These are phyloP conservation scores for Troides oblongomaculatus DNA, from an alignment of 2,888 invertebrate species.

Conservation along the genomic window DNA sequence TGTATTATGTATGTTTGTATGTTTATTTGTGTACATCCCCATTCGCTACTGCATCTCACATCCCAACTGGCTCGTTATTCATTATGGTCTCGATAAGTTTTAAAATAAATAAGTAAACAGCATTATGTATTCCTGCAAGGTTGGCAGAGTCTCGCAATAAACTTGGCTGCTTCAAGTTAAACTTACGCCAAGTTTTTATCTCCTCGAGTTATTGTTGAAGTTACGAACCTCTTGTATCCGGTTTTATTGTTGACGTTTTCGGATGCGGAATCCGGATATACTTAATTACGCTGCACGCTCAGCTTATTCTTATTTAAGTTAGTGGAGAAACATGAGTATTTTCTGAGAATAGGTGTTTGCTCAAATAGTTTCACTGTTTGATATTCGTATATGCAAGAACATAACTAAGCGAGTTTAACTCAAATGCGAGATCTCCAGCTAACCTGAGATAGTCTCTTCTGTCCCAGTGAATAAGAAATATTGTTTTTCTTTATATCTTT, in stretches of 20 bases:
- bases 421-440: too few relatives aligned
- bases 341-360: not conserved
- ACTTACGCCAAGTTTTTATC: constrained; percentile 5
- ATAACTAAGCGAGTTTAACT: too few relatives aligned
- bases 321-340: not conserved
- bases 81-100: too few relatives aligned
- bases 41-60: too few relatives aligned
- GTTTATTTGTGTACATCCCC: too few relatives aligned
- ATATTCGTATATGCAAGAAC: too few relatives aligned
- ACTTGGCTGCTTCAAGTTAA: not conserved
- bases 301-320: not conserved
- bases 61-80: too few relatives aligned
- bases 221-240: constrained; percentile 2
- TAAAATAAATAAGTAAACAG: too few relatives aligned
- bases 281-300: not conserved
- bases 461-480: too few relatives aligned
- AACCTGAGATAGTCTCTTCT: too few relatives aligned
- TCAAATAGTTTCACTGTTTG: not conserved
- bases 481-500: too few relatives aligned
- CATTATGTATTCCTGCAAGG: not conserved
- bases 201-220: not conserved
- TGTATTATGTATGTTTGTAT: too few relatives aligned
- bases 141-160: not conserved
- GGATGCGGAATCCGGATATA: not conserved
- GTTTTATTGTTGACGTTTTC: constrained; percentile 2